A percentile compares a stretch with the other conserved stretches of the same genome.
phyloP scores from a whole-genome alignment of 2,113 vertebrate genomes.

The Podocnemis expansa region DNA sequence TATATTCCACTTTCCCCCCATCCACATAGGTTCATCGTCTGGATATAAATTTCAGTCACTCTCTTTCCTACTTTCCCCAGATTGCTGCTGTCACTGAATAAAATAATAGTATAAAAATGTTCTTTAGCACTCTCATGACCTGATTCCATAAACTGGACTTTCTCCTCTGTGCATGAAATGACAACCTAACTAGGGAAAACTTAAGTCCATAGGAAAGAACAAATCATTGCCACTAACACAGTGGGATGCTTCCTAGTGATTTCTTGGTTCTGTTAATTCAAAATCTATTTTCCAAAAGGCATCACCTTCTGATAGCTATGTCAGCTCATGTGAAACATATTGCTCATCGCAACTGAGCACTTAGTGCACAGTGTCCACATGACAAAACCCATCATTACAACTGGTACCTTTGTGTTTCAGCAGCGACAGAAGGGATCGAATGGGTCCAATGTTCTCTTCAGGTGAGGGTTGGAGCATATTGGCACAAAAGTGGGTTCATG shows the following conservation, averaged over 20 bases:
- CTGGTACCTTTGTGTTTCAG: slow-evolving; percentile 11
- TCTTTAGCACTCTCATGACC: not conserved
- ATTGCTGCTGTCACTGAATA: not conserved
- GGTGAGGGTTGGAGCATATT: not conserved
- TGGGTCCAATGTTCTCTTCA: not conserved
- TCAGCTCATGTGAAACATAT: not conserved
- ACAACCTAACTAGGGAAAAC: not conserved
- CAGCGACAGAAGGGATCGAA: slow-evolving; percentile 4
- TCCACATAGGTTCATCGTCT: not conserved
- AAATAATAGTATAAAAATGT: not conserved
- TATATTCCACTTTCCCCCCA: not conserved
- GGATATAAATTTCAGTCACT: not conserved
- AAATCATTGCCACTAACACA: not conserved
- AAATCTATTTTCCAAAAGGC: not conserved
- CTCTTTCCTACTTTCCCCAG: not conserved
- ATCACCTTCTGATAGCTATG: not conserved
- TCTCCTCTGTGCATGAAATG: not conserved
- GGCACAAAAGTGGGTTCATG: not conserved
- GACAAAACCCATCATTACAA: slow-evolving; percentile 11
- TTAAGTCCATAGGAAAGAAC: not conserved
- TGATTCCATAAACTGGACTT: not conserved
- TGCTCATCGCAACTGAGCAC: not conserved
- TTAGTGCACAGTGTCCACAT: slow-evolving; percentile 32
- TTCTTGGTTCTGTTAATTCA: not conserved
- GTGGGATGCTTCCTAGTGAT: not conserved